Evolutionary conservation across 2,113 vertebrate genomes (phyloP).

Genomic region (Mustelus asterias): DNA sequence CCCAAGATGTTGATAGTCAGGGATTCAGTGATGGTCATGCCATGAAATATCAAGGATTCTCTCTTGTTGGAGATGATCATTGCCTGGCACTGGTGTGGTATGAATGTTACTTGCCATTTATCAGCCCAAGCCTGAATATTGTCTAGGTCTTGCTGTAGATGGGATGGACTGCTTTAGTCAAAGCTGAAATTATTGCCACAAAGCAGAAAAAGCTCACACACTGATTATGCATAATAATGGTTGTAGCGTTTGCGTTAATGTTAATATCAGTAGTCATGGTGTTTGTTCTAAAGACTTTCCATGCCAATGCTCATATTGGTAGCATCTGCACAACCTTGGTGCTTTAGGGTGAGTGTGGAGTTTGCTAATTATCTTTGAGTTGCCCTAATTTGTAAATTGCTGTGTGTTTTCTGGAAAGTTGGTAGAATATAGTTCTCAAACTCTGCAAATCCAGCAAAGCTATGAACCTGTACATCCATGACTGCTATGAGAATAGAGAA

Average conservation of each 20-base stretch:
- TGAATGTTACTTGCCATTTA: no score
- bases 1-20: no score
- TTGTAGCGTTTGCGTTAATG: not conserved
- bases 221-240: not conserved
- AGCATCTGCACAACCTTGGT: not conserved
- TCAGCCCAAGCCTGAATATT: no score
- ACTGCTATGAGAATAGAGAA: not conserved
- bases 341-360: not conserved
- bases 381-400: not conserved
- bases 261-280: not conserved
- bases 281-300: not conserved
- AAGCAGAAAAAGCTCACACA: not conserved
- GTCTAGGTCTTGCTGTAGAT: no score
- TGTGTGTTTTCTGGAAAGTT: not conserved
- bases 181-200: not conserved
- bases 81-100: no score
- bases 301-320: not conserved
- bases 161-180: no score
- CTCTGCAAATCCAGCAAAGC: not conserved
- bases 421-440: not conserved
- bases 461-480: not conserved
- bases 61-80: no score
- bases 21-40: no score
- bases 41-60: no score
- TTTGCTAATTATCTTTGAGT: not conserved